A percentile compares a stretch with the other conserved stretches of the same genome.
Conservation (phyloP, 1,140 invertebrate species). For the Ladona fulva region DNA sequence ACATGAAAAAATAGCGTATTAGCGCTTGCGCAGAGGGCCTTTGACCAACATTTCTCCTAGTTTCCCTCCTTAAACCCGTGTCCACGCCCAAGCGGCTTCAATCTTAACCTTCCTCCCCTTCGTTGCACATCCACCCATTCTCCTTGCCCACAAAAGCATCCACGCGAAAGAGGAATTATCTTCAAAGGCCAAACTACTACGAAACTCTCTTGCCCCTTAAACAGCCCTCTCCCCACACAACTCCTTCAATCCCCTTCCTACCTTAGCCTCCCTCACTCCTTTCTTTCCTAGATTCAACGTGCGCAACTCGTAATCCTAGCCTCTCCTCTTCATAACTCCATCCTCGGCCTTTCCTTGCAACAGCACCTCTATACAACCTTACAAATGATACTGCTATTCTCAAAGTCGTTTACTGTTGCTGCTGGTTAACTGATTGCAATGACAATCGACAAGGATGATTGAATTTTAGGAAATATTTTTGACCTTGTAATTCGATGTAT, state of each 20-base stretch:
- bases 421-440: too few species aligned
- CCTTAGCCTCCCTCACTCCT: constrained; percentile 13
- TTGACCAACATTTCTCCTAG: too few species aligned
- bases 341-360: not conserved
- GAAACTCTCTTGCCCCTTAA: not conserved
- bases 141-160: not conserved
- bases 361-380: too few species aligned
- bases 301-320: constrained; percentile 31
- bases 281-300: constrained; percentile 24
- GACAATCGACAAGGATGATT: too few species aligned
- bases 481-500: too few species aligned
- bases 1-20: too few species aligned
- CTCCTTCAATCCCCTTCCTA: too few species aligned
- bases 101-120: not conserved
- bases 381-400: too few species aligned
- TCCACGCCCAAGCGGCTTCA: not conserved
- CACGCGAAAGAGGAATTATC: not conserved
- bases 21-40: too few species aligned
- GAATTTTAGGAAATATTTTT: too few species aligned
- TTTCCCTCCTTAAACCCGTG: not conserved
- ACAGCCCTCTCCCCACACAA: not conserved
- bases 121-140: not conserved
- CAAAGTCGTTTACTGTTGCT: too few species aligned
- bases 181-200: not conserved
- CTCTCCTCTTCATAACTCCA: constrained; percentile 34